A percentile compares a stretch with the other conserved stretches of the same genome.
phyloP scores from a whole-genome alignment of 2,888 invertebrate species.

The Pristionchus mayeri region DNA sequence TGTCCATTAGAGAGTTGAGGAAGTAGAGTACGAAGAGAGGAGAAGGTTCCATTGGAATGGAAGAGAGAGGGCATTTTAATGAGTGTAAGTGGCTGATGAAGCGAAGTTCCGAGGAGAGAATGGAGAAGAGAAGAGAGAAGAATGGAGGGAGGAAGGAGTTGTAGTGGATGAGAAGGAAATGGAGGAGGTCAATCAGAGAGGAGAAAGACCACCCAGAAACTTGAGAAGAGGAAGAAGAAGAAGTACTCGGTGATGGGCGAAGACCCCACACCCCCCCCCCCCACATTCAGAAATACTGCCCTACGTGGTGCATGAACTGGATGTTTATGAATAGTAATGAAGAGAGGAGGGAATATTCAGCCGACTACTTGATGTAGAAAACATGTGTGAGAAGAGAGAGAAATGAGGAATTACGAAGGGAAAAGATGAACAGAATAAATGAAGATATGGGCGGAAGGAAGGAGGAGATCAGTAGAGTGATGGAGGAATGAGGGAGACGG shows the following conservation, averaged over 20 bases:
- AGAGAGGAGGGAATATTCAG: not conserved
- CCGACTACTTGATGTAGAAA: constrained; percentile 16
- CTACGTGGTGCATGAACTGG: constrained; percentile 8
- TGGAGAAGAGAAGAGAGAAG: not conserved
- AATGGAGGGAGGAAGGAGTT: constrained; percentile 2
- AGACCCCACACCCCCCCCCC: too few species aligned
- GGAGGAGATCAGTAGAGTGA: not conserved
- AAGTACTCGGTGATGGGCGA: not conserved
- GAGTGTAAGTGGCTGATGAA: constrained; percentile 28
- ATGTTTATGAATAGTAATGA: constrained; percentile 4
- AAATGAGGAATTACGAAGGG: constrained; percentile 34
- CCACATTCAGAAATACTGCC: not conserved
- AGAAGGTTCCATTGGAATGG: not conserved
- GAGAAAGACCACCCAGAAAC: constrained; percentile 50
- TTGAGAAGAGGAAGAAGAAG: constrained; percentile 13
- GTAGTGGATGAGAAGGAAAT: constrained; percentile 38
- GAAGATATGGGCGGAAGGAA: not conserved
- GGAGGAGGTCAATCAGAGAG: constrained; percentile 11
- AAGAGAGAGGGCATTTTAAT: constrained; percentile 19
- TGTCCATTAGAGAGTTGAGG: not conserved
- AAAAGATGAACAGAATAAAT: constrained; percentile 26
- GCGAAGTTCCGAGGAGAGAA: constrained; percentile 30
- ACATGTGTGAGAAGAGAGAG: constrained; percentile 21
- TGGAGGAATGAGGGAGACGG: not conserved
- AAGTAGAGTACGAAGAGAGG: not conserved